phyloP scores from a whole-genome alignment of 2,797 vertebrate genomes.

The Mareca strepera region DNA sequence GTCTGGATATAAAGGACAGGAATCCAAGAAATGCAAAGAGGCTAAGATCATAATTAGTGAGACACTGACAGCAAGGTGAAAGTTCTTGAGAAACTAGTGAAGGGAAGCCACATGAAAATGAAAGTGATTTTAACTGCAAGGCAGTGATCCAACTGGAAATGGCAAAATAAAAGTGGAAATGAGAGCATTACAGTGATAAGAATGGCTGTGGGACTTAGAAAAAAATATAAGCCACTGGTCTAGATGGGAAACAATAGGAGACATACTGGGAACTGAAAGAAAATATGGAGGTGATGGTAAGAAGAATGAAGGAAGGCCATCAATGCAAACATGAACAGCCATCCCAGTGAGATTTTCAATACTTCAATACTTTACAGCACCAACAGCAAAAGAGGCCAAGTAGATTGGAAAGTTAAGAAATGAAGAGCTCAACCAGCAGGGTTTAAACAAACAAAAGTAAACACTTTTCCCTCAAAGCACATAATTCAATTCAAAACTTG shows the following conservation, averaged over 20 bases:
- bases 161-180: neutral
- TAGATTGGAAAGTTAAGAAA: neutral
- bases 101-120: neutral
- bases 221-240: neutral
- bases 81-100: neutral
- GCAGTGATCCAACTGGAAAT: neutral
- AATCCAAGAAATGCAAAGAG: neutral
- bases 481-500: slow-evolving; percentile 16
- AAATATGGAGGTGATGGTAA: neutral
- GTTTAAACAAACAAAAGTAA: slow-evolving; percentile 35
- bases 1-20: neutral
- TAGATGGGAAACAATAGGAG: neutral
- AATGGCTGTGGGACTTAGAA: neutral
- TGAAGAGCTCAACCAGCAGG: neutral
- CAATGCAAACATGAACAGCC: neutral
- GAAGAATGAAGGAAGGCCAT: neutral
- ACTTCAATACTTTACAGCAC: neutral
- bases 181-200: neutral
- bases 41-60: neutral
- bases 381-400: neutral
- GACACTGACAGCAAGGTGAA: neutral
- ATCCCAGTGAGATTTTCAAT: neutral
- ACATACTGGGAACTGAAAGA: neutral
- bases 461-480: slow-evolving; percentile 7
- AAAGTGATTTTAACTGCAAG: neutral